A percentile compares a stretch with the other conserved stretches of the same genome.
These are phyloP conservation scores for Caenorhabditis latens DNA, from an alignment of 1,140 invertebrate species.

Conservation along the genomic window DNA sequence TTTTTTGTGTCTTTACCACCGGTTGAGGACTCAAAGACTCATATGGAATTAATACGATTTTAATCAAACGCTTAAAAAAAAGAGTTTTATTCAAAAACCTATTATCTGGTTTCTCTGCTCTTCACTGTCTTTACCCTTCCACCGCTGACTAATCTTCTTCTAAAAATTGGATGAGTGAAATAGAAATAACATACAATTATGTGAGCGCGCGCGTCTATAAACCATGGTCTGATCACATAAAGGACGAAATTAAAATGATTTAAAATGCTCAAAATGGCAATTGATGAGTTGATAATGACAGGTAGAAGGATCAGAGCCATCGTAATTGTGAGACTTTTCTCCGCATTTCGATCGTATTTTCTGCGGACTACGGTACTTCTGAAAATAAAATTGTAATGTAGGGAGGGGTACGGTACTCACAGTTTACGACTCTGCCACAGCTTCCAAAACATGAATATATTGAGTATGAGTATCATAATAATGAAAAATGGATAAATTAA, in stretches of 20 bases:
- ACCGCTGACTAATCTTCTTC: neutral
- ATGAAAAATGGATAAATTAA: neutral
- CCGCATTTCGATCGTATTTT: neutral
- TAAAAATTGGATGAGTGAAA: constrained; percentile 4
- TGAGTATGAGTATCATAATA: neutral
- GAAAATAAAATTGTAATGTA: neutral
- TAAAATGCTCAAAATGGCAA: neutral
- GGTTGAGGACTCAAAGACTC: too few relatives aligned
- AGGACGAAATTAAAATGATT: neutral
- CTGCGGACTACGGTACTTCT: neutral
- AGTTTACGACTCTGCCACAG: neutral
- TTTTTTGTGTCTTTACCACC: too few relatives aligned
- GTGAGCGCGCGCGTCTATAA: neutral
- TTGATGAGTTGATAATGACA: neutral
- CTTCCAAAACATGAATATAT: neutral
- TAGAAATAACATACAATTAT: constrained; percentile 6
- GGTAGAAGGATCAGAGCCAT: neutral
- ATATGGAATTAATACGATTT: too few relatives aligned
- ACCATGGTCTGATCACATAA: neutral
- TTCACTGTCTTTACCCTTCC: too few relatives aligned
- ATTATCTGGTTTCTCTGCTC: too few relatives aligned
- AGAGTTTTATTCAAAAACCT: too few relatives aligned
- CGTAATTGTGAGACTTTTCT: neutral
- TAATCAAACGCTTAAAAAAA: too few relatives aligned
- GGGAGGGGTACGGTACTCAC: neutral